Percentiles rank a stretch among this genome's conserved stretches.
Conservation (phyloP, 2,113 vertebrate genomes). For the Sapayoa aenigma region DNA sequence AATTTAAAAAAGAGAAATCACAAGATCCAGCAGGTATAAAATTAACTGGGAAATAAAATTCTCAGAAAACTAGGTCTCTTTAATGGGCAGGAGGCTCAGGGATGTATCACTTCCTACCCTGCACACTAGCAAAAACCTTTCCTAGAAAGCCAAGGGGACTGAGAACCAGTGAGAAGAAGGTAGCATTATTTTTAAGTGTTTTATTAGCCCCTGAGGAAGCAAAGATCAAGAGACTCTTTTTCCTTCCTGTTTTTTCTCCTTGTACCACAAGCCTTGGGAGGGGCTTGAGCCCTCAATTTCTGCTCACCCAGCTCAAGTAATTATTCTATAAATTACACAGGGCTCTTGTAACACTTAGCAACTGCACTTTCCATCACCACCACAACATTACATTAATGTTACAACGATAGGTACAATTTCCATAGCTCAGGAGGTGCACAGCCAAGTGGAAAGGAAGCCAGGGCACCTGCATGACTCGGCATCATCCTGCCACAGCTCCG, state of each 20-base stretch:
- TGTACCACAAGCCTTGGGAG: not conserved
- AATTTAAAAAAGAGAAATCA: not conserved
- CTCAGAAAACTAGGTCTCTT: not conserved
- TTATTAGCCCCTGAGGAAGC: not conserved
- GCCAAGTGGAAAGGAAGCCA: not conserved
- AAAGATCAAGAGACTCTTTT: not conserved
- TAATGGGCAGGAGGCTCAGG: rapidly evolving
- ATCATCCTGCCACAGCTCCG: not conserved
- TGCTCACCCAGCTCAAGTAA: not conserved
- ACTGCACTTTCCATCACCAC: not conserved
- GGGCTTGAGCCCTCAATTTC: not conserved
- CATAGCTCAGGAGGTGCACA: not conserved
- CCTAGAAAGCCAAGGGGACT: not conserved
- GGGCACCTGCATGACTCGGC: rapidly evolving
- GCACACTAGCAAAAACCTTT: not conserved
- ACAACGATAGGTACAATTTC: not conserved
- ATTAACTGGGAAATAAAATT: not conserved
- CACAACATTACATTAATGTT: not conserved
- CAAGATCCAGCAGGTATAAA: not conserved
- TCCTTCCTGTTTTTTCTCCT: not conserved
- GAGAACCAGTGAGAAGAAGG: not conserved
- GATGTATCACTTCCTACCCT: no score
- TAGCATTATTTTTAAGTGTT: not conserved
- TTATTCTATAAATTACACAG: not conserved
- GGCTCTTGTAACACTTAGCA: not conserved